Conservation (phyloP, 1,140 invertebrate genomes). For the Drosophila nigrodunni region DNA sequence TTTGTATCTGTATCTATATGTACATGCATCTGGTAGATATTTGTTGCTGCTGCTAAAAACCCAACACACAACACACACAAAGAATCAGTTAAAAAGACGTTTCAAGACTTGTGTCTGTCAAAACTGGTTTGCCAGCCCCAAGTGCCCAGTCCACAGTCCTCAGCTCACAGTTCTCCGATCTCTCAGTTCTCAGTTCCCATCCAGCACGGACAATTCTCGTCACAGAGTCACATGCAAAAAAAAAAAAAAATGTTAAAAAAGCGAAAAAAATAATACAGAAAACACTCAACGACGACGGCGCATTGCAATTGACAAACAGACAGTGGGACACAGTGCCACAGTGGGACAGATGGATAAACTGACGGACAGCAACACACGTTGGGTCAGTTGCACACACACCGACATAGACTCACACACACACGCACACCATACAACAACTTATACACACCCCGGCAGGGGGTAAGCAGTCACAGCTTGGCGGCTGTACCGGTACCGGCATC, state of each 20-base stretch:
- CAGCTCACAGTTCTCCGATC: conserved; percentile 35
- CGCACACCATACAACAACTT: neutral
- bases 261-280: conserved; percentile 32
- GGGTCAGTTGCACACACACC: conserved; percentile 71
- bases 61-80: conserved; percentile 32
- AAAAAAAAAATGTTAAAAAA: conserved; percentile 33
- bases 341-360: conserved; percentile 31
- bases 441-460: conserved; percentile 63
- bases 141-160: conserved; percentile 29
- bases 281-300: conserved; percentile 55
- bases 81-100: conserved; percentile 82
- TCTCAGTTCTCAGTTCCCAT: conserved; percentile 59
- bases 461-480: conserved; percentile 55
- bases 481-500: conserved; percentile 40
- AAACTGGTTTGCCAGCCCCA: conserved; percentile 74
- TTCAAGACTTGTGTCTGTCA: conserved; percentile 81
- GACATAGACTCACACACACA: neutral
- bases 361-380: conserved; percentile 62
- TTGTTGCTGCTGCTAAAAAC: conserved; percentile 66
- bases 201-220: conserved; percentile 74
- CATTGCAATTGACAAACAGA: conserved; percentile 81
- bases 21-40: conserved; percentile 58
- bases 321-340: conserved; percentile 52
- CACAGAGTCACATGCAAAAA: conserved; percentile 73
- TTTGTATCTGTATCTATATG: conserved; percentile 60